Evolutionary conservation across 2,888 invertebrate genomes (phyloP).

Genomic region (Orchesellides sinensis): DNA sequence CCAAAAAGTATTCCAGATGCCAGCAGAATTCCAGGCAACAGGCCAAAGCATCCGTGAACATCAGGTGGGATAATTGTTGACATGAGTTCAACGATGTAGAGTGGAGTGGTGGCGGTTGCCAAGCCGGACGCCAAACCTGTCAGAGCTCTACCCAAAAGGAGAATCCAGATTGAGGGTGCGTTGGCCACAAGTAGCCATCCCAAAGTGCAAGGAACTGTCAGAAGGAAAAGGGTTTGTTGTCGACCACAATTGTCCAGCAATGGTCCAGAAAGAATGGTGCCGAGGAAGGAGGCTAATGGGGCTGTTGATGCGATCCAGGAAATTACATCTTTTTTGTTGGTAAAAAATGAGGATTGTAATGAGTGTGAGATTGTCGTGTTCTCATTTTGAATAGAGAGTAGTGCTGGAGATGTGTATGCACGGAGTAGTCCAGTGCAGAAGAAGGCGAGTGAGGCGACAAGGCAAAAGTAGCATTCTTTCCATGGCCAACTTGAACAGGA

Average conservation of each 20-base stretch:
- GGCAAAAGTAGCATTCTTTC: constrained; percentile 80
- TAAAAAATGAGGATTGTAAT: background rate
- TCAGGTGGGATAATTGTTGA: background rate
- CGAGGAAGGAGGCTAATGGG: constrained; percentile 86
- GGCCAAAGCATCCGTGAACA: constrained; percentile 82
- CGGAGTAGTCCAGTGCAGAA: constrained; percentile 81
- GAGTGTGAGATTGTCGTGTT: background rate
- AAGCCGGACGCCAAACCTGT: constrained; percentile 85
- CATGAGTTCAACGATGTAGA: constrained; percentile 81
- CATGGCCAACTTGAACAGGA: background rate
- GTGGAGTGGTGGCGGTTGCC: constrained; percentile 81
- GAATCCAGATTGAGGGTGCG: constrained; percentile 79
- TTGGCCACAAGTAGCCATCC: constrained; percentile 85
- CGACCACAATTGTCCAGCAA: constrained; percentile 81
- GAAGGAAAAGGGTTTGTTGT: constrained; percentile 79
- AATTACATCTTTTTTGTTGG: constrained; percentile 76
- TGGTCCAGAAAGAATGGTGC: constrained; percentile 85
- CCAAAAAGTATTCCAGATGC: constrained; percentile 82
- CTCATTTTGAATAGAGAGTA: constrained; percentile 81
- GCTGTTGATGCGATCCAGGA: constrained; percentile 86
- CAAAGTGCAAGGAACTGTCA: constrained; percentile 79
- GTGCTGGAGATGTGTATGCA: constrained; percentile 89
- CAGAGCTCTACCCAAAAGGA: constrained; percentile 83
- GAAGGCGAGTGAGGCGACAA: constrained; percentile 81
- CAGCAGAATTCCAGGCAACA: constrained; percentile 82